These are phyloP conservation scores for Cydia strobilella DNA, from an alignment of 1,140 invertebrate species.

Conservation along the genomic window DNA sequence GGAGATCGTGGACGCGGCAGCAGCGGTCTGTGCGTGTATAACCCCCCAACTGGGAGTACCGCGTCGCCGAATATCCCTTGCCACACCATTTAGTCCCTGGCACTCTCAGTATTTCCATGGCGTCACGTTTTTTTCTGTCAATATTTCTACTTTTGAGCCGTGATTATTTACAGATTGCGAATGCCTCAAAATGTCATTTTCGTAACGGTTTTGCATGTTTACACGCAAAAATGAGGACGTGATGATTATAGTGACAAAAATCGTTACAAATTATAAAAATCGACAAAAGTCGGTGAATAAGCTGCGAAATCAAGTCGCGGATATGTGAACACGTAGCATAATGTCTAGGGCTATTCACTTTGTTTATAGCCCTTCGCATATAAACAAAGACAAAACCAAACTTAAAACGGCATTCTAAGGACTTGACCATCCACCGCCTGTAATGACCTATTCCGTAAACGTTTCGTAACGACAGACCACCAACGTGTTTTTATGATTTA, in stretches of 20 bases:
- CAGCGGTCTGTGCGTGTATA: constrained; percentile 89
- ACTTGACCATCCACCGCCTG: constrained; percentile 6
- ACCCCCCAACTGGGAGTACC: constrained; percentile 88
- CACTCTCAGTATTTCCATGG: constrained; percentile 84
- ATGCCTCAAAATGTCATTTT: background rate
- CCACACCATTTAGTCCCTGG: constrained; percentile 95
- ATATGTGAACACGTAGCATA: too few relatives aligned
- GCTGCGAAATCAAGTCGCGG: too few relatives aligned
- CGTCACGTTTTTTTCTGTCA: constrained; percentile 77
- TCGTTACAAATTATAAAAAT: too few relatives aligned
- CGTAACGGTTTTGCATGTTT: background rate
- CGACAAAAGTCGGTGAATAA: too few relatives aligned
- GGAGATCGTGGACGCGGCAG: constrained; percentile 90
- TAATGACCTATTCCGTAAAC: constrained; percentile 39
- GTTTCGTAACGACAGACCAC: constrained; percentile 39
- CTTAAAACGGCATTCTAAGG: background rate
- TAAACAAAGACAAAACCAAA: background rate
- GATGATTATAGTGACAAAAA: too few relatives aligned
- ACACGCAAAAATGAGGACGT: too few relatives aligned
- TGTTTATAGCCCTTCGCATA: background rate
- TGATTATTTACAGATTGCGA: background rate
- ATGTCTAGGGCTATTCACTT: too few relatives aligned
- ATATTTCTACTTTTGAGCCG: constrained; percentile 34
- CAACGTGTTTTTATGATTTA: constrained; percentile 40
- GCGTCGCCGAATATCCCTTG: constrained; percentile 86